These are phyloP conservation scores for Sepiola atlantica DNA, from an alignment of 2,888 invertebrate species.

Conservation along the genomic window DNA sequence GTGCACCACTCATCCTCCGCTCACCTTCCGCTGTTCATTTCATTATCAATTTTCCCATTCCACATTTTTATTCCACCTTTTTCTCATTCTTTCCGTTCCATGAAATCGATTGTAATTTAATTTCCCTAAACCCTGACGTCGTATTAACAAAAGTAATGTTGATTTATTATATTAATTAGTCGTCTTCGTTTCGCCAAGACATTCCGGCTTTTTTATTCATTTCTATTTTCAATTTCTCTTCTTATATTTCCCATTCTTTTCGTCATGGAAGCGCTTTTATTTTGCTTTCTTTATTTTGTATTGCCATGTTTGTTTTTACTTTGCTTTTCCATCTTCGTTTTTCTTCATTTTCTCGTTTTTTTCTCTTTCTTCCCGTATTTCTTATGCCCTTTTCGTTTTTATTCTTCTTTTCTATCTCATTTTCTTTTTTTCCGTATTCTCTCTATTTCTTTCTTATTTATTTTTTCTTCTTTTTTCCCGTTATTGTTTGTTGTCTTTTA, in stretches of 20 bases:
- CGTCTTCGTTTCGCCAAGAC: background rate
- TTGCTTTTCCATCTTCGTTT: background rate
- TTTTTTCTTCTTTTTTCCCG: background rate
- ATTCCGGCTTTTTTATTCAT: background rate
- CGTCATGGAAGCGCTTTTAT: background rate
- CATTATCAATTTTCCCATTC: background rate
- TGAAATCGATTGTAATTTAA: background rate
- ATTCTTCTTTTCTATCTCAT: background rate
- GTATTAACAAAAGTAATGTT: conserved; percentile 32
- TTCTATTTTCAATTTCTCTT: background rate
- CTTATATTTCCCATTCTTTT: background rate
- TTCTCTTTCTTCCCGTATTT: background rate
- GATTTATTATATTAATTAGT: conserved; percentile 22
- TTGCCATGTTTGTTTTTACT: background rate
- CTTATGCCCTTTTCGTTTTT: no score
- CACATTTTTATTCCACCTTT: background rate
- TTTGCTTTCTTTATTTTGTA: background rate
- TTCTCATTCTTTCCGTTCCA: background rate
- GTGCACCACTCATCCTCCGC: background rate
- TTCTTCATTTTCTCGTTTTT: background rate
- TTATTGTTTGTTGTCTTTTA: background rate
- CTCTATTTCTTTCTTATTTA: background rate
- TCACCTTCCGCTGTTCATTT: background rate
- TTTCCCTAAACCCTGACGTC: conserved; percentile 19
- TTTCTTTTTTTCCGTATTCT: background rate